Evolutionary conservation across 1,140 invertebrate species (phyloP).

Genomic region (Papilio machaon): DNA sequence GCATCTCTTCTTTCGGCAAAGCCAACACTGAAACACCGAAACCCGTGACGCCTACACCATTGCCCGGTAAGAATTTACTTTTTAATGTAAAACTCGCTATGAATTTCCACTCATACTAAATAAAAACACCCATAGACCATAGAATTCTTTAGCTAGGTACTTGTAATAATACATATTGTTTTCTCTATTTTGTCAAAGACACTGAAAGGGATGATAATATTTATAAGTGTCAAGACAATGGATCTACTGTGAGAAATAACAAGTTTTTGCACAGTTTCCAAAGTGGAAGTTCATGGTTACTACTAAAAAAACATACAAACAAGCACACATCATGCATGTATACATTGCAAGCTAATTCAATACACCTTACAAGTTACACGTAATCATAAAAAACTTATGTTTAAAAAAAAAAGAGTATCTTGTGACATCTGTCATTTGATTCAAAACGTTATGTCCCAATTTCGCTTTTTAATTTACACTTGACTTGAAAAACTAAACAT

Average conservation of each 20-base stretch:
- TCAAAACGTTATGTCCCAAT: too few species aligned
- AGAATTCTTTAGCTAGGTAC: too few species aligned
- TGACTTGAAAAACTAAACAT: background rate
- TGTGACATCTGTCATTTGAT: background rate
- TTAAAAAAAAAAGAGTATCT: background rate
- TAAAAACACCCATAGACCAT: too few species aligned
- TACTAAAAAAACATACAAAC: constrained; percentile 32
- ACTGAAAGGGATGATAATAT: too few species aligned
- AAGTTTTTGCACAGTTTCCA: background rate
- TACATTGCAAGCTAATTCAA: background rate
- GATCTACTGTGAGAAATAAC: background rate
- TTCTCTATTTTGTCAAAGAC: too few species aligned
- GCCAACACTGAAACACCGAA: constrained; percentile 71
- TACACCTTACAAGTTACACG: constrained; percentile 16
- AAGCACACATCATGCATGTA: constrained; percentile 34
- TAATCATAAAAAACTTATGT: background rate
- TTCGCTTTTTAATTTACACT: background rate
- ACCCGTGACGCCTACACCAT: constrained; percentile 64
- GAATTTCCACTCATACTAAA: background rate
- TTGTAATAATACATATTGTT: too few species aligned
- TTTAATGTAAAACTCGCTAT: constrained; percentile 39
- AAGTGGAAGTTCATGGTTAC: background rate
- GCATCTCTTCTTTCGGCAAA: constrained; percentile 73
- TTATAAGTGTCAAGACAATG: too few species aligned
- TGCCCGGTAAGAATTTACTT: constrained; percentile 68